Conservation (phyloP, 2,113 vertebrate species). For the Leptosomus discolor region DNA sequence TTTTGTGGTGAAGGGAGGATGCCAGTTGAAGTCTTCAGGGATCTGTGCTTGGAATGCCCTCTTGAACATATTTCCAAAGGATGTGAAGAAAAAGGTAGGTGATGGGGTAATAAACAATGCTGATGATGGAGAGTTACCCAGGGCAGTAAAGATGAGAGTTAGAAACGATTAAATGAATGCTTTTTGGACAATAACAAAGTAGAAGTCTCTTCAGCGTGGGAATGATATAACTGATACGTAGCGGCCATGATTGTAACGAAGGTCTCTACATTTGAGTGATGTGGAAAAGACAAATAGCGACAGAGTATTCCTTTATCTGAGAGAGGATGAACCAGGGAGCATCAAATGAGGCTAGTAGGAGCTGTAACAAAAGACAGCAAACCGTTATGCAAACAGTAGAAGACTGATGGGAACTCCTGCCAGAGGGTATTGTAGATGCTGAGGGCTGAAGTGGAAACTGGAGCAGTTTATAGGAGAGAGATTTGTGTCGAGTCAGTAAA, state of each 20-base stretch:
- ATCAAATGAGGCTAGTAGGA: neutral
- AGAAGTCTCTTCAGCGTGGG: neutral
- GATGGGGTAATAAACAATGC: neutral
- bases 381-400: neutral
- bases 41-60: neutral
- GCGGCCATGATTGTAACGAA: neutral
- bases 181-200: neutral
- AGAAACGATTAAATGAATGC: neutral
- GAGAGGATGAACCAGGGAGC: neutral
- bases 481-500: neutral
- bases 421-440: neutral
- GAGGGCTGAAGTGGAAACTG: neutral
- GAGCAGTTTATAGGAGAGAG: neutral
- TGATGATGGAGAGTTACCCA: neutral
- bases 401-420: neutral
- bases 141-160: neutral
- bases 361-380: neutral
- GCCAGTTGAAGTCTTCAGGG: neutral
- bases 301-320: neutral
- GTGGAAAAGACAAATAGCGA: neutral
- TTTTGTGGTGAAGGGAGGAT: neutral
- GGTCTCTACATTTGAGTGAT: neutral
- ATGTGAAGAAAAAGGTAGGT: neutral
- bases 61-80: neutral
- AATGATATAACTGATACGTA: fast-evolving